phyloP scores from a whole-genome alignment of 2,888 invertebrate genomes.

The Incurvaria masculella region DNA sequence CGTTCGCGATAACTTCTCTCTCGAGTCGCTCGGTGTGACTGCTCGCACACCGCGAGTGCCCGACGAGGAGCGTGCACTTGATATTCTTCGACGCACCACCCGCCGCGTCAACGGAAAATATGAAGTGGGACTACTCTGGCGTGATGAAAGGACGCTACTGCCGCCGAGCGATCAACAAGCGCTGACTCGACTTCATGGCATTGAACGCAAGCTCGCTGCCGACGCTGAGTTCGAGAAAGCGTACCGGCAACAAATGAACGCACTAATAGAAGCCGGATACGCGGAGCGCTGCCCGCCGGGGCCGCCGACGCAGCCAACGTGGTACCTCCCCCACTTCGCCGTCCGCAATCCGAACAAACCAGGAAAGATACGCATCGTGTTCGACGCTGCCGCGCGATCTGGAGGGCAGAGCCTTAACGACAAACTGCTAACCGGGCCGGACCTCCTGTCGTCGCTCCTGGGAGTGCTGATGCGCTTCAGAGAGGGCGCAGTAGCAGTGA shows the following conservation, averaged over 20 bases:
- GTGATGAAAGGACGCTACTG: constrained; percentile 4
- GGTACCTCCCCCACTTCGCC: not conserved
- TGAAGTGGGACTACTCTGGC: constrained; percentile 12
- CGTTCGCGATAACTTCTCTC: not conserved
- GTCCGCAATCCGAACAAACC: not conserved
- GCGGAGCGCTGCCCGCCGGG: constrained; percentile 8
- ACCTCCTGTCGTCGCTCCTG: not conserved
- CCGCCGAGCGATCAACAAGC: constrained; percentile 9
- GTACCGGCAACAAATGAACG: constrained; percentile 9
- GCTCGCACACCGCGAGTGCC: not conserved
- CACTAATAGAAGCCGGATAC: constrained; percentile 8
- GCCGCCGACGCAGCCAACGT: not conserved
- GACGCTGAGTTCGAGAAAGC: constrained; percentile 1
- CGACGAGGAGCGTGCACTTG: constrained; percentile 1
- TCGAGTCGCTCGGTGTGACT: not conserved
- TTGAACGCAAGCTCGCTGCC: constrained; percentile 10
- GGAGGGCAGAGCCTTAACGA: not conserved
- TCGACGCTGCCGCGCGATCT: not conserved
- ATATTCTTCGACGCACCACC: constrained; percentile 4
- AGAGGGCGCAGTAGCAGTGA: constrained; percentile 11
- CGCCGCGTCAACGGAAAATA: constrained; percentile 5
- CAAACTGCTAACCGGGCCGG: not conserved
- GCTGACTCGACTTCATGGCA: not conserved
- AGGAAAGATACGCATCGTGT: not conserved
- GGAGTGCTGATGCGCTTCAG: constrained; percentile 16